Conservation (phyloP, 2,797 vertebrate species). For the Carduelis carduelis region DNA sequence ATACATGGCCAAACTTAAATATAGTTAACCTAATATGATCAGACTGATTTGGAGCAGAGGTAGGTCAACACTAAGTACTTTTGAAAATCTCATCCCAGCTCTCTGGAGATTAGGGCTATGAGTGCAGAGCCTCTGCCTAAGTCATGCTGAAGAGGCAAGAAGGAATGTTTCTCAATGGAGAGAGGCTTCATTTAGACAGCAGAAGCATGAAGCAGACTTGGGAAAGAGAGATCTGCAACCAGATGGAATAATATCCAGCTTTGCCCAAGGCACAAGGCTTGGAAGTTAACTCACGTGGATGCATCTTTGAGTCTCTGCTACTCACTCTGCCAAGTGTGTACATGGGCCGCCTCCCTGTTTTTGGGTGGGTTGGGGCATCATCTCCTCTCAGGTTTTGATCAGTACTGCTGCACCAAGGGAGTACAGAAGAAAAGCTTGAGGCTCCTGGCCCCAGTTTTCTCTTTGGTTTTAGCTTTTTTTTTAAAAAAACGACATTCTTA, state of each 20-base stretch:
- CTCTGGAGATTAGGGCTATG: not conserved
- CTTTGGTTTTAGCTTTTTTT: not conserved
- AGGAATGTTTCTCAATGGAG: not conserved
- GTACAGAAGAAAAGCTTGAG: not conserved
- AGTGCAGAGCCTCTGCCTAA: not conserved
- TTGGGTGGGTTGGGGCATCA: not conserved
- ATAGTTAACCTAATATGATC: slow-evolving; percentile 43
- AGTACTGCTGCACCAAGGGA: not conserved
- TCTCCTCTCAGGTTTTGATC: not conserved
- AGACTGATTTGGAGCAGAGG: slow-evolving; percentile 58
- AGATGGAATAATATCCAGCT: not conserved
- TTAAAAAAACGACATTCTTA: not conserved
- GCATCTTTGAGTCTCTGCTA: not conserved
- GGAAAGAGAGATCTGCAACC: not conserved
- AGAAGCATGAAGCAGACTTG: not conserved
- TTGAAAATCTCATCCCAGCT: slow-evolving; percentile 41
- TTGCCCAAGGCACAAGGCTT: not conserved
- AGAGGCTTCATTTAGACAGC: not conserved
- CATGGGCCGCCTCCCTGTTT: not conserved
- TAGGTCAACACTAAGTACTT: slow-evolving; percentile 50
- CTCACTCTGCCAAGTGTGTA: not conserved
- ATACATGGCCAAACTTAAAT: slow-evolving; percentile 20
- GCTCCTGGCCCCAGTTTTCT: not conserved
- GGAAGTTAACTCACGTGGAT: not conserved
- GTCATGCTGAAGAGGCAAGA: not conserved